phyloP scores from a whole-genome alignment of 2,888 invertebrate species.

The Patella pellucida region DNA sequence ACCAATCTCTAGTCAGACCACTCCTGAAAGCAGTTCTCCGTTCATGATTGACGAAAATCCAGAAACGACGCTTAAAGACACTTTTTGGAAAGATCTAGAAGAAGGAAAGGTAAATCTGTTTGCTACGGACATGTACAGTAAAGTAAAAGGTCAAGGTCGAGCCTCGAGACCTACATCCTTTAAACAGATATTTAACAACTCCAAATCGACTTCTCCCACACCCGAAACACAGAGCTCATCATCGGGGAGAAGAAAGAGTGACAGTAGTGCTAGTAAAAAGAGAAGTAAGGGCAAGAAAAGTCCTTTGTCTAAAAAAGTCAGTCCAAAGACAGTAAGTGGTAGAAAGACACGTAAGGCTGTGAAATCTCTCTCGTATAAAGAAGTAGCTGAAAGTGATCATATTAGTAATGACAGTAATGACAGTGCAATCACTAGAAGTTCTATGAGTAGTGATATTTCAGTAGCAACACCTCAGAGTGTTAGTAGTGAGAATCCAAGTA shows the following conservation, averaged over 20 bases:
- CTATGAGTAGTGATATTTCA: constrained; percentile 4
- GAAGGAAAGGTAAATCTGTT: constrained; percentile 67
- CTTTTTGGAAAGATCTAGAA: constrained; percentile 69
- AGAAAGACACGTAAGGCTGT: constrained; percentile 15
- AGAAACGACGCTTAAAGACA: constrained; percentile 61
- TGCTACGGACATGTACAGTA: constrained; percentile 69
- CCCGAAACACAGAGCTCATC: not conserved
- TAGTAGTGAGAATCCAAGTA: constrained; percentile 8
- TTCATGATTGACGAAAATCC: constrained; percentile 21
- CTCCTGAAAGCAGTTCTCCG: constrained; percentile 21
- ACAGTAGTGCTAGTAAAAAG: constrained; percentile 15
- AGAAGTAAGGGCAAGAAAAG: constrained; percentile 19
- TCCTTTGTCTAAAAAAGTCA: constrained; percentile 15
- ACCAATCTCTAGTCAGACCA: constrained; percentile 12
- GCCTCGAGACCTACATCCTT: constrained; percentile 43
- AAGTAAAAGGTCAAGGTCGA: constrained; percentile 63
- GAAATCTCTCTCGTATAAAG: not conserved
- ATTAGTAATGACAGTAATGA: constrained; percentile 10
- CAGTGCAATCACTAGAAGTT: not conserved
- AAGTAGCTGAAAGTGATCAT: not conserved
- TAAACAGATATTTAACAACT: constrained; percentile 28
- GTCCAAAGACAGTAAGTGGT: constrained; percentile 15
- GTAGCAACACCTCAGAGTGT: not conserved
- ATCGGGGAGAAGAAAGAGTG: not conserved
- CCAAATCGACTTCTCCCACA: constrained; percentile 1